A percentile compares a stretch with the other conserved stretches of the same genome.
phyloP scores from a whole-genome alignment of 2,888 invertebrate genomes.

The Eilema griseolum region DNA sequence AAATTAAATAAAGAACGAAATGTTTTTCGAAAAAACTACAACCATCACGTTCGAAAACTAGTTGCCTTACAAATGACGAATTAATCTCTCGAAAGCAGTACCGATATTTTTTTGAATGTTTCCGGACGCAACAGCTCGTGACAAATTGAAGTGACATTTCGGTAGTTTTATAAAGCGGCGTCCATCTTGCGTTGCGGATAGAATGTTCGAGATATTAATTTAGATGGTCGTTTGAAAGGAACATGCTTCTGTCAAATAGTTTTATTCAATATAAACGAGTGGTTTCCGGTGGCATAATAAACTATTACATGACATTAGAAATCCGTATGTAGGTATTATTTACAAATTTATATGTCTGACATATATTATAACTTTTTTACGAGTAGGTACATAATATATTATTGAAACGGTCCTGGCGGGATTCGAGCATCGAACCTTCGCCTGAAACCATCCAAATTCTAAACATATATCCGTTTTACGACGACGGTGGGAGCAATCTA shows the following conservation, averaged over 20 bases:
- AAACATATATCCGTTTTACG: too few species aligned
- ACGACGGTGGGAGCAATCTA: too few species aligned
- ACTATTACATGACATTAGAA: background rate
- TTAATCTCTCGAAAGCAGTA: constrained; percentile 82
- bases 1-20: background rate
- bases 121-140: constrained; percentile 74
- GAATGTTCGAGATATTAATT: constrained; percentile 21
- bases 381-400: too few species aligned
- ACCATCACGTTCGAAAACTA: constrained; percentile 65
- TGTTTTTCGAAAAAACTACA: constrained; percentile 28
- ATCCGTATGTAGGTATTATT: background rate
- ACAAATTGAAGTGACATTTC: constrained; percentile 80
- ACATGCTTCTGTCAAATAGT: constrained; percentile 26
- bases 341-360: background rate
- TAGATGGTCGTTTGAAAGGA: constrained; percentile 37
- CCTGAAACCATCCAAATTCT: too few species aligned
- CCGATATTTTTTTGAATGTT: constrained; percentile 66
- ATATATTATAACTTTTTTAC: too few species aligned
- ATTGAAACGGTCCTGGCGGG: too few species aligned
- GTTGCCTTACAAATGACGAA: constrained; percentile 83
- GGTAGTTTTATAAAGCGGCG: constrained; percentile 73
- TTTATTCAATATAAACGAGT: constrained; percentile 15
- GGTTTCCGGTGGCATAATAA: constrained; percentile 15
- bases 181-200: constrained; percentile 45
- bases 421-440: too few species aligned